Base-by-base conservation (phyloP, 1,140 invertebrate genomes). In the Rhopalosiphum maidis region DNA sequence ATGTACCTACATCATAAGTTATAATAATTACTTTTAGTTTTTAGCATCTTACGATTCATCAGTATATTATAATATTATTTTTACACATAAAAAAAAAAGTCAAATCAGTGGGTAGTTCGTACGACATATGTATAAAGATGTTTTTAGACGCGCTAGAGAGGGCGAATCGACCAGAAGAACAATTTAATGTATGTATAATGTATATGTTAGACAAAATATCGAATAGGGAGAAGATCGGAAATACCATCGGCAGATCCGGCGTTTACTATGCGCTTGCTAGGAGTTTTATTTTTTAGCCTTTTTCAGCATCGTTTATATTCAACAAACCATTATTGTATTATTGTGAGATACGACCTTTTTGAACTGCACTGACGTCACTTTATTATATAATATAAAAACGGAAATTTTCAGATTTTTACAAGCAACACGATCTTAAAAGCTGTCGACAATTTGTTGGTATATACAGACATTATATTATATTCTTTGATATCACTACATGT, bases 151-250 rank as follows among this genome's bases (percentile, higher is more conserved):
- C 15, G 15, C 8, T n/a, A 46, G 41, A 46, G 25, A 18, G 37
- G 25, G 37, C 22, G 8, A 89, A 51, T 54, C 87, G 48, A 54
- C 87, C n/a, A n/a, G 30, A 35, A 35, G 86, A 88, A 88, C 46
- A 89, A 89, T 54, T 54, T 54, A 89, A 89, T 77, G 18, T n/a
- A 77, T 77, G 60, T 77, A 77, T 77, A 77, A 77, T 77, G 60
- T 77, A 77, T 77, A 77, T 23, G 48, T 89, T 23, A n/a, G 48
- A 89, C 46, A 89, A 89, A 89, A 89, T 37, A 37, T 89, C 87
- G 87, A 89, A 87, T 46, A 46, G 85, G 85, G 85, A 54, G 54
- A 89, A 89, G 46, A 37, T n/a, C 87, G 87, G 87, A 89, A 89
- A 51, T 37, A 22, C 87, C 22, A 54, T 89, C 87, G 87, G 43